These are phyloP conservation scores for Araneus ventricosus DNA, from an alignment of 1,140 invertebrate genomes.

Conservation along the genomic window DNA sequence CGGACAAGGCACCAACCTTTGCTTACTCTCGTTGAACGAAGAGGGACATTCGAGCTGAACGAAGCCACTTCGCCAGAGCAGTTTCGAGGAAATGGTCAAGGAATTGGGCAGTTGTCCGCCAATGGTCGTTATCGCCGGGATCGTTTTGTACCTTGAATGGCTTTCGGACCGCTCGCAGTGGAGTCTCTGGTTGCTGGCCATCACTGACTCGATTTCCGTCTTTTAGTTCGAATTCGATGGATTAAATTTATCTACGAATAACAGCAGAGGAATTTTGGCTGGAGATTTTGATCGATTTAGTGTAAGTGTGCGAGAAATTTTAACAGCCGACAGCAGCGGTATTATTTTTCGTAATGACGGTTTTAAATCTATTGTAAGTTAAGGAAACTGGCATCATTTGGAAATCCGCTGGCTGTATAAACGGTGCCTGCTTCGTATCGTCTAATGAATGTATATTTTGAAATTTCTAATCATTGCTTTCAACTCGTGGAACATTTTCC, in stretches of 20 bases:
- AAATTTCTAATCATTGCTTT: no score
- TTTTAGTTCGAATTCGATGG: background rate
- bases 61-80: background rate
- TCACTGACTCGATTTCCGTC: background rate
- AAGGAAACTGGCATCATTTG: no score
- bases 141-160: conserved; percentile 6
- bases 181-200: background rate
- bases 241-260: background rate
- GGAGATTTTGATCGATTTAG: no score
- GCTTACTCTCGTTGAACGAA: background rate
- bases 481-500: no score
- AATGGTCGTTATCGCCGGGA: background rate
- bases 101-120: background rate
- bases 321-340: no score
- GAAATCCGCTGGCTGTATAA: no score
- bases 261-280: background rate
- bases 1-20: background rate
- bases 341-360: no score
- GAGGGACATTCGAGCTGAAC: background rate
- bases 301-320: no score
- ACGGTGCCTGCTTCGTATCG: no score
- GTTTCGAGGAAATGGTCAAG: background rate
- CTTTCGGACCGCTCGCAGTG: background rate
- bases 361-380: no score
- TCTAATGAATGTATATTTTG: no score